These are phyloP conservation scores for Hypsibius dujardini DNA, from an alignment of 1,140 invertebrate genomes.

Conservation along the genomic window DNA sequence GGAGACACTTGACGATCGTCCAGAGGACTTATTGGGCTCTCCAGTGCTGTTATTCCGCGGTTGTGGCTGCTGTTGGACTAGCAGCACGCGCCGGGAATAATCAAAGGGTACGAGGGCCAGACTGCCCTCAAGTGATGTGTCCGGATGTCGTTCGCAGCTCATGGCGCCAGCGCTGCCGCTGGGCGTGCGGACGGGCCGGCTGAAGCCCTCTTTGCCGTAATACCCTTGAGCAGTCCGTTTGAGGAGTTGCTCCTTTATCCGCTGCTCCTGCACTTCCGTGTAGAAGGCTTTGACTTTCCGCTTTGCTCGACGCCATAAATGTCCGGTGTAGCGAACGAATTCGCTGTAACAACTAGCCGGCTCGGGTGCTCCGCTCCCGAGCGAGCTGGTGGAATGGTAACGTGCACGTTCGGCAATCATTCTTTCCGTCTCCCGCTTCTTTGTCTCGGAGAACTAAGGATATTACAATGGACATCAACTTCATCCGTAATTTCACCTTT, in stretches of 20 bases:
- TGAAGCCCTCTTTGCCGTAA: slow-evolving; percentile 13
- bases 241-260: slow-evolving; percentile 5
- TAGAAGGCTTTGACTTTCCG: slow-evolving; percentile 40
- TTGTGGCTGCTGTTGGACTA: background rate
- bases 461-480: too few relatives aligned
- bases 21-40: background rate
- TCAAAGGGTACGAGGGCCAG: slow-evolving; percentile 8
- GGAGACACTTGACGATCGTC: background rate
- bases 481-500: too few relatives aligned
- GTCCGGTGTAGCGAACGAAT: slow-evolving; percentile 86
- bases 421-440: slow-evolving; percentile 94
- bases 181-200: background rate
- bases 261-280: slow-evolving; percentile 16
- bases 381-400: slow-evolving; percentile 79
- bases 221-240: slow-evolving; percentile 13
- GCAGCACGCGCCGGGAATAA: background rate
- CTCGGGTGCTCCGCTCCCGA: slow-evolving; percentile 74
- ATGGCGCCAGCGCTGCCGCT: background rate
- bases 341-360: slow-evolving; percentile 82
- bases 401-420: slow-evolving; percentile 87
- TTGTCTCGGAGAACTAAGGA: slow-evolving; percentile 92
- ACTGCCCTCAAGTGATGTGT: slow-evolving; percentile 7
- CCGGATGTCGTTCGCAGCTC: background rate
- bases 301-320: slow-evolving; percentile 65
- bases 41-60: background rate